Base-by-base conservation (phyloP, 2,113 vertebrate genomes). In the Hippocampus mohnikei region DNA sequence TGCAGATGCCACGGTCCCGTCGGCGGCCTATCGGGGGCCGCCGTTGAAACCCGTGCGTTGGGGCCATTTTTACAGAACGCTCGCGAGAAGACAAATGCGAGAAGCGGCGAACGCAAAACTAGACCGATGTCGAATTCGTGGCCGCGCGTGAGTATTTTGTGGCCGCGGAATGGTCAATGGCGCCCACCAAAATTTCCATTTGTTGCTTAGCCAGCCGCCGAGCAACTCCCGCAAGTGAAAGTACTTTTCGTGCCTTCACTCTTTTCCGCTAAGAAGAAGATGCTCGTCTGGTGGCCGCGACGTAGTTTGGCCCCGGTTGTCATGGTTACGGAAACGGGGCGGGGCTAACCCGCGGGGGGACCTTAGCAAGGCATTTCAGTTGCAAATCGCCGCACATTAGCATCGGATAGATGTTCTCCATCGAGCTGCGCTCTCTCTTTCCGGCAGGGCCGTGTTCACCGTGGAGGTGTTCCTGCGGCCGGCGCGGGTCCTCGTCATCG, bases 401-500 rank as follows among this genome's bases (percentile, higher is more conserved):
- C 52, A n/a, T n/a, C n/a, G 7, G 8, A 1, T n/a, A 3, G 52
- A 53, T n/a, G 21, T 53, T 60, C 15, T 29, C 15, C 3, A 20
- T 6, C 27, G 66, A 63, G 64, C 63, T 48, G 44, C 55, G 66
- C 61, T 56, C 85, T 7, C 91, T 33, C n/a, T n/a, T n/a, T n/a
- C 81, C 55, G 88, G 48, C 89, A 99, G 96, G 92, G 91, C 95
- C 29, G 85, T 96, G 89, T 97, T 95, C 85, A 93, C 94, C 27
- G 94, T 95, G 88, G 97, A 98, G 91, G 92, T 97, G 78, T 96
- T 95, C 88, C 91, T 98, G 86, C 90, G 91, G 84, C 94, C 94
- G 21, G 95, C 96, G 83, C 93, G 93, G 66, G 88, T 91, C 53
- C 93, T 98, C 89, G 88, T 93, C 0, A 94, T 98, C 75, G 96